phyloP scores from a whole-genome alignment of 2,797 vertebrate genomes.

The Enteromius treurensis region DNA sequence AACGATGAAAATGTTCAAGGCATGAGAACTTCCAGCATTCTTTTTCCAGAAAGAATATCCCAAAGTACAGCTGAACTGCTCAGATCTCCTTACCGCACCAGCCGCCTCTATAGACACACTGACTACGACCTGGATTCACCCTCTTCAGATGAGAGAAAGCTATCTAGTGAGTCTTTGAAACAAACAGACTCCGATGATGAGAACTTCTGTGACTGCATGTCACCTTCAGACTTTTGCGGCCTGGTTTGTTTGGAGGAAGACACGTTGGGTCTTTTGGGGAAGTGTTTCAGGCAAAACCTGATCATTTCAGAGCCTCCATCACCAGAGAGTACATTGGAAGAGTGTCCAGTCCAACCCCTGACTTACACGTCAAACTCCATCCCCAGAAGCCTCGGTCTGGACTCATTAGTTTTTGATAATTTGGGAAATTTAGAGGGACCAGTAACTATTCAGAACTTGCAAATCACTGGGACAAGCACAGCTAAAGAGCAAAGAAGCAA shows the following conservation, averaged over 20 bases:
- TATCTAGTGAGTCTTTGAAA: conserved; percentile 71
- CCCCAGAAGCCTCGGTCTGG: conserved; percentile 67
- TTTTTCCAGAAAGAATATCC: conserved; percentile 61
- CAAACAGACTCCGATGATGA: conserved; percentile 72
- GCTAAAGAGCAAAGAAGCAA: conserved; percentile 88
- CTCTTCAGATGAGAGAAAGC: conserved; percentile 65
- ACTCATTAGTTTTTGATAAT: conserved; percentile 82
- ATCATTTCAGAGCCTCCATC: conserved; percentile 60
- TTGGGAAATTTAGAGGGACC: conserved; percentile 76
- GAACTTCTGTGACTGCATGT: conserved; percentile 73
- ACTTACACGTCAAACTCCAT: conserved; percentile 58
- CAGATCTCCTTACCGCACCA: conserved; percentile 69
- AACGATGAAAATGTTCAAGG: conserved; percentile 62
- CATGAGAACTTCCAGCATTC: conserved; percentile 62
- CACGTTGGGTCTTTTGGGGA: conserved; percentile 71
- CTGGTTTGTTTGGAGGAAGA: conserved; percentile 70
- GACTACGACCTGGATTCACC: conserved; percentile 79
- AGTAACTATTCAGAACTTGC: conserved; percentile 85
- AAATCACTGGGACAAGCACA: conserved; percentile 86
- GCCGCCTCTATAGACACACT: conserved; percentile 77
- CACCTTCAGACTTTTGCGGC: conserved; percentile 69
- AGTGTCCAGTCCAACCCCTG: conserved; percentile 47
- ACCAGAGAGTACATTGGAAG: conserved; percentile 67
- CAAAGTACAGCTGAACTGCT: conserved; percentile 68
- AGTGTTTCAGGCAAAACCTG: conserved; percentile 68